A percentile compares a stretch with the other conserved stretches of the same genome.
These are phyloP conservation scores for Euplagia quadripunctaria DNA, from an alignment of 2,888 invertebrate genomes.

Conservation along the genomic window DNA sequence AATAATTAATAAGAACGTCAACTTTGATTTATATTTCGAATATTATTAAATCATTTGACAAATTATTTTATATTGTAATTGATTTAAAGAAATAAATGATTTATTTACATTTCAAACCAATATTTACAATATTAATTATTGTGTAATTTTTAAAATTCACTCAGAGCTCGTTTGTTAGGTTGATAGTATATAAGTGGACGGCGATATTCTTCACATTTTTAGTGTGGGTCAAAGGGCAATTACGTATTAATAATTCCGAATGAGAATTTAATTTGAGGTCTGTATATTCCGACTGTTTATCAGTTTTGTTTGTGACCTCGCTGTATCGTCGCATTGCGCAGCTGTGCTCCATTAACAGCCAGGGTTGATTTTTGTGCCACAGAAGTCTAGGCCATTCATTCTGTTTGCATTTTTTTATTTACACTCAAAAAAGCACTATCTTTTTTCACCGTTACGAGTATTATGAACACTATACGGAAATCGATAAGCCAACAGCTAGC, in stretches of 20 bases:
- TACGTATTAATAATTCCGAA: slow-evolving; percentile 39
- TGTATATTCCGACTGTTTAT: slow-evolving; percentile 61
- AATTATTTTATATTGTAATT: too few species aligned
- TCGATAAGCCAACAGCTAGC: slow-evolving; percentile 51
- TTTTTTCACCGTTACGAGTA: slow-evolving; percentile 18
- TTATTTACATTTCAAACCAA: background rate
- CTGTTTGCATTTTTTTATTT: background rate
- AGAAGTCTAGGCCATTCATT: slow-evolving; percentile 19
- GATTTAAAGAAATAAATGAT: background rate
- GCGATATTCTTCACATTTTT: slow-evolving; percentile 22
- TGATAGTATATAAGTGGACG: background rate
- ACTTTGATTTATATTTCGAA: too few species aligned
- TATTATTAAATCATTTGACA: too few species aligned
- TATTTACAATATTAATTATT: background rate
- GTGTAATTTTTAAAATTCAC: too few species aligned
- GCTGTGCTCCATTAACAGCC: slow-evolving; percentile 53
- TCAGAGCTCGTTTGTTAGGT: background rate
- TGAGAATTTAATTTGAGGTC: slow-evolving; percentile 50
- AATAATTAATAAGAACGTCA: too few species aligned
- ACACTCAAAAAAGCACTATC: background rate
- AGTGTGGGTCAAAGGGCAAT: slow-evolving; percentile 39
- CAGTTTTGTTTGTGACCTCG: slow-evolving; percentile 65
- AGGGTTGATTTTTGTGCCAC: slow-evolving; percentile 39
- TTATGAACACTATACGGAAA: slow-evolving; percentile 49
- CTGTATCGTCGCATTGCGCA: slow-evolving; percentile 71